These are phyloP conservation scores for Esox masquinongy DNA, from an alignment of 2,797 vertebrate genomes.

Conservation along the genomic window DNA sequence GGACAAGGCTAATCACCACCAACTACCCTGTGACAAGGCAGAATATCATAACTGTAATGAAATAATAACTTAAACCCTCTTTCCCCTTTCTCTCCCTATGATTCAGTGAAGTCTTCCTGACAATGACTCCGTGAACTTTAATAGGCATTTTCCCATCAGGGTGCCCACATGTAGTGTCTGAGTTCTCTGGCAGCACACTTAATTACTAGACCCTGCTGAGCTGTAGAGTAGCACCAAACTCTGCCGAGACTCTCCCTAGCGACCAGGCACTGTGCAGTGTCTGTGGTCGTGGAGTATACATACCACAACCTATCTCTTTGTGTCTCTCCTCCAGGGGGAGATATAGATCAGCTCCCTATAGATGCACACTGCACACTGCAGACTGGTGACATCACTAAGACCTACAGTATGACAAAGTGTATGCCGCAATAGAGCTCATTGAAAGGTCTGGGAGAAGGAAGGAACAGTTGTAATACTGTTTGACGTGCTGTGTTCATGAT, in stretches of 20 bases:
- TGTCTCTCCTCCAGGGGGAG: constrained; percentile 2
- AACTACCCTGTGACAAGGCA: too few relatives aligned
- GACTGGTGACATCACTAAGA: constrained; percentile 1
- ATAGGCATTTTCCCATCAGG: not conserved
- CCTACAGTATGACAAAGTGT: not conserved
- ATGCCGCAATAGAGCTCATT: not conserved
- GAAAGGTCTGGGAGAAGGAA: too few relatives aligned
- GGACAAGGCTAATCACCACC: too few relatives aligned
- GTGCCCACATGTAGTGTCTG: constrained; percentile 3
- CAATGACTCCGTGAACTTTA: not conserved
- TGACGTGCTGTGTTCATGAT: not conserved
- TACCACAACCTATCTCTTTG: not conserved
- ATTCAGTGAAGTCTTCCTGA: not conserved
- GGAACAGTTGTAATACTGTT: not conserved
- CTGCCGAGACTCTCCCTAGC: not conserved
- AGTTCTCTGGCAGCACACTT: not conserved
- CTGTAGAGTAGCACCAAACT: not conserved
- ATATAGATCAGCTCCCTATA: constrained; percentile 22
- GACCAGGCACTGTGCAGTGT: not conserved
- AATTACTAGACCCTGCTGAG: not conserved
- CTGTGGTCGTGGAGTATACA: not conserved
- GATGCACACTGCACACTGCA: not conserved
- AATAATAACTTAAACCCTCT: not conserved
- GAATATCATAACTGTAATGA: not conserved
- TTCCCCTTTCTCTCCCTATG: not conserved